Evolutionary conservation across 2,113 vertebrate genomes (phyloP), one percentile per base, ranked within the genome.

Genomic region (Patagioenas fasciata): DNA sequence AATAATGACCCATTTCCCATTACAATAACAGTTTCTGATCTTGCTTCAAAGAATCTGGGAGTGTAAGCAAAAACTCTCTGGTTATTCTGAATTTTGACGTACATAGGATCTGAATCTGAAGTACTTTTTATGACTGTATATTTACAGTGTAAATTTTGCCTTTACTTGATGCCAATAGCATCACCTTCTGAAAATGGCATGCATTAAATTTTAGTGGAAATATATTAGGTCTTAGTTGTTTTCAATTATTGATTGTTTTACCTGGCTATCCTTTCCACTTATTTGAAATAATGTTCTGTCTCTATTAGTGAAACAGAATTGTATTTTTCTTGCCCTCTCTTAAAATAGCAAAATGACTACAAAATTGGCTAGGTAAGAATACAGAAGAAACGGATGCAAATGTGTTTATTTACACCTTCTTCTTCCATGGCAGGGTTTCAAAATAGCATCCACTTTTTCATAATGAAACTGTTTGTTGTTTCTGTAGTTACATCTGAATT

Each of bases 1-100:
- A 93, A 57, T 94, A 80, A 91, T 91, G 88, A 73, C 88, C 85
- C 60, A 94, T 93, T 95, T 94, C 85, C 79, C 66, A 54, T 74
- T 88, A 67, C 74, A 93, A 53, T 88, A 89, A 60, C 47, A 47
- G 28, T 3, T 88, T 94, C 85, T 94, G 74, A 89, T 94, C 74
- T 85, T 26, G 7, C 44, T 94, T 88, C 80, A 80, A 82, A 94
- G 81, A 89, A 82, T 80, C 53, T 66, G 31, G 25, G 29, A 65
- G 23, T 18, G 40, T 74, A 96, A 91, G 51, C 3, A 5, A 40
- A 82, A 95, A 47, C 5, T 16, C 18, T 64, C 47, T 29, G 28
- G 25, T 34, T 86, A 32, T 21, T 88, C 44, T 67, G 65, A 89
- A 79, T 94, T 61, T 78, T 94, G 40, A 54, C 66, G 38, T 18